A percentile compares a stretch with the other conserved stretches of the same genome.
Evolutionary conservation across 2,113 vertebrate species (phyloP).

Genomic region (Capra hircus): DNA sequence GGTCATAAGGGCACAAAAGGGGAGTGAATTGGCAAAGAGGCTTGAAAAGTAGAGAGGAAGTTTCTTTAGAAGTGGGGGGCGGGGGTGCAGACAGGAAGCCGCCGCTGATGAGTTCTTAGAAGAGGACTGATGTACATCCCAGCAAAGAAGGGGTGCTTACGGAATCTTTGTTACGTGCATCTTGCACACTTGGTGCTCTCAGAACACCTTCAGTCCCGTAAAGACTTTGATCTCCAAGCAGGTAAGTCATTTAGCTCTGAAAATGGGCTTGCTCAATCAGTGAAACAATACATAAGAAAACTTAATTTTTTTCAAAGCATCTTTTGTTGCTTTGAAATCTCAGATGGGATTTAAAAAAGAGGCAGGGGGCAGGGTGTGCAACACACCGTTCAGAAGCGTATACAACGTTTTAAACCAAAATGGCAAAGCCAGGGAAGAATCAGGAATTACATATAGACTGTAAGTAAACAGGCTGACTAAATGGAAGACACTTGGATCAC

Average conservation of each 20-base stretch:
- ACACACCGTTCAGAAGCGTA: background rate
- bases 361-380: background rate
- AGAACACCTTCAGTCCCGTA: background rate
- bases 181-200: background rate
- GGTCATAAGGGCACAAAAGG: background rate
- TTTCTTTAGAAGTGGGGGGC: background rate
- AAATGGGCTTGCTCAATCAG: background rate
- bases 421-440: background rate
- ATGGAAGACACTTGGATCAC: background rate
- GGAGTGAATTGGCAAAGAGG: background rate
- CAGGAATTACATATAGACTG: background rate
- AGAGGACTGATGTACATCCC: background rate
- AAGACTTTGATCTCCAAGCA: background rate
- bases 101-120: conserved; percentile 19
- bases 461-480: background rate
- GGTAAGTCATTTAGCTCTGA: background rate
- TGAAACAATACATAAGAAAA: background rate
- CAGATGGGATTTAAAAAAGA: background rate
- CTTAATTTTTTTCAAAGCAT: background rate
- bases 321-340: background rate
- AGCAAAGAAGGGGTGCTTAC: background rate
- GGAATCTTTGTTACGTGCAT: background rate
- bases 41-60: background rate
- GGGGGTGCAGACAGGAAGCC: background rate
- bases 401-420: background rate